These are phyloP conservation scores for Sminthurinus aureus DNA, from an alignment of 2,888 invertebrate genomes.

Conservation along the genomic window DNA sequence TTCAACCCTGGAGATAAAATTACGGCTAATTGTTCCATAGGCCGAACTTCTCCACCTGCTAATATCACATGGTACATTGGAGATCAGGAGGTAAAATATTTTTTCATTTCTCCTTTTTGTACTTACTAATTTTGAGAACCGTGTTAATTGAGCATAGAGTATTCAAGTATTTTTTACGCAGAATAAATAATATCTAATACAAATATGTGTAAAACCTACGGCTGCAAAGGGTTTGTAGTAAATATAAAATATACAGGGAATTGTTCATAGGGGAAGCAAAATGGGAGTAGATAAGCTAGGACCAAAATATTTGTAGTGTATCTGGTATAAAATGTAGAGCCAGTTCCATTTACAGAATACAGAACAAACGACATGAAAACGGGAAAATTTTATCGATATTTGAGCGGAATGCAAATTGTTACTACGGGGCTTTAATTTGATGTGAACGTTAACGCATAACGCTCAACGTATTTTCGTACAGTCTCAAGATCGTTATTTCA, in stretches of 20 bases:
- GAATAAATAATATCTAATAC: no score
- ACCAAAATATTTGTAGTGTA: no score
- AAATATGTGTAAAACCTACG: no score
- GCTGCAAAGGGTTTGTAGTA: no score
- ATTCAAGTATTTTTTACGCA: no score
- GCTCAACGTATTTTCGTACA: not conserved
- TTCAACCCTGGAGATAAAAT: slow-evolving; percentile 42
- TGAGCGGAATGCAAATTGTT: not conserved
- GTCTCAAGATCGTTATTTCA: not conserved
- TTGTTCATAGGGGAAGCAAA: no score
- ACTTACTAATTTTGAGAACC: not conserved
- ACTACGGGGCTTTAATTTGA: slow-evolving; percentile 5
- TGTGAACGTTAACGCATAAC: not conserved
- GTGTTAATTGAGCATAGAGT: not conserved
- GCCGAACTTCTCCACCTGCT: slow-evolving; percentile 39
- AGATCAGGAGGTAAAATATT: slow-evolving; percentile 42
- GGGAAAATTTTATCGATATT: not conserved
- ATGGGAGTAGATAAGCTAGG: no score
- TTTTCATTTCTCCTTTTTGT: not conserved
- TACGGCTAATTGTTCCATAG: slow-evolving; percentile 47
- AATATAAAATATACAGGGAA: no score
- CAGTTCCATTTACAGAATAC: not conserved
- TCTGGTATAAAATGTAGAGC: not conserved
- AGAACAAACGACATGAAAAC: not conserved
- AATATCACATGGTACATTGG: slow-evolving; percentile 51